A percentile compares a stretch with the other conserved stretches of the same genome.
These are phyloP conservation scores for Phoxinus dragarum DNA, from an alignment of 2,797 vertebrate species.

Conservation along the genomic window DNA sequence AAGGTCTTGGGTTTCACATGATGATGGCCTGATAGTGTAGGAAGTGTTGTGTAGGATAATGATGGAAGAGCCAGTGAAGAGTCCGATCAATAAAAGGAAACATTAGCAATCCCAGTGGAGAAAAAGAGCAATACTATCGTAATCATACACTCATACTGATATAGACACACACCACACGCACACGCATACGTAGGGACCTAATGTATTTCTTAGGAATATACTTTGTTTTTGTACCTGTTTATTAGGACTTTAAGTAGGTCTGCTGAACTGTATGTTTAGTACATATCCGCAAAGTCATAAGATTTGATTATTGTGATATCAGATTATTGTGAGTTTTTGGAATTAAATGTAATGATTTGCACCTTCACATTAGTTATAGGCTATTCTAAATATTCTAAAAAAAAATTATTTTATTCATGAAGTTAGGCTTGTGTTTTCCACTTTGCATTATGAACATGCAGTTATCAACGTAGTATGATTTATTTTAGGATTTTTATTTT, in stretches of 20 bases:
- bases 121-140: slow-evolving; percentile 29
- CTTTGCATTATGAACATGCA: background rate
- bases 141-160: background rate
- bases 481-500: background rate
- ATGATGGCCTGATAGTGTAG: slow-evolving; percentile 7
- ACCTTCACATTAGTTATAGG: background rate
- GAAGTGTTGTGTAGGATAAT: slow-evolving; percentile 37
- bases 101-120: slow-evolving; percentile 59
- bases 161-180: background rate
- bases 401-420: background rate
- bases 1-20: slow-evolving; percentile 19
- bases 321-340: background rate
- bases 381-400: background rate
- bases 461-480: background rate
- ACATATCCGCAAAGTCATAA: background rate
- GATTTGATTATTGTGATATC: background rate
- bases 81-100: slow-evolving; percentile 59
- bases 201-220: background rate
- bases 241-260: background rate
- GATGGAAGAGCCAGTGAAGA: slow-evolving; percentile 27
- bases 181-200: background rate
- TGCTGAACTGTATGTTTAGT: background rate
- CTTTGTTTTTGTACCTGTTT: background rate
- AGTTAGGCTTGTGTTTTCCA: background rate
- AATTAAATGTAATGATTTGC: background rate